These are phyloP conservation scores for Machimus rusticus DNA, from an alignment of 2,888 invertebrate genomes.

Conservation along the genomic window DNA sequence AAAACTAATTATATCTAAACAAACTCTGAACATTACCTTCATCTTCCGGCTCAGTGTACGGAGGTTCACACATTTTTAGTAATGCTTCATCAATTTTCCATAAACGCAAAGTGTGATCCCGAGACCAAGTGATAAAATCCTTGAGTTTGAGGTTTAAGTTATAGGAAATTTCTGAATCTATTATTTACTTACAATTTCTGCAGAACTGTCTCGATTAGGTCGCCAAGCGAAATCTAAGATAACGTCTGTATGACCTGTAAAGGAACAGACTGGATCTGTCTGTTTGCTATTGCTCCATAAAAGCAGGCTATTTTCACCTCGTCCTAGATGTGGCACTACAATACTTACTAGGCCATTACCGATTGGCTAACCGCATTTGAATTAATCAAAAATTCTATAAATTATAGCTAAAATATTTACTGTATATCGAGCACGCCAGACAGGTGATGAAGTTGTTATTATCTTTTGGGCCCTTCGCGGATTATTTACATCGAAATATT, in stretches of 20 bases:
- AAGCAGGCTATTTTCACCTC: conserved; percentile 84
- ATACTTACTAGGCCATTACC: conserved; percentile 91
- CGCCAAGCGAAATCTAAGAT: conserved; percentile 96
- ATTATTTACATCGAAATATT: conserved; percentile 91
- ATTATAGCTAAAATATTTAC: conserved; percentile 59
- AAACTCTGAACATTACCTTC: conserved; percentile 44
- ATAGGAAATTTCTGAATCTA: neutral
- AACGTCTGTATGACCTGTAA: conserved; percentile 94
- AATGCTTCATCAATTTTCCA: conserved; percentile 89
- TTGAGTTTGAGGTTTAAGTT: neutral
- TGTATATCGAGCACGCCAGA: conserved; percentile 92
- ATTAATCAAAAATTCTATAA: neutral
- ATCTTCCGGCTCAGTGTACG: conserved; percentile 63
- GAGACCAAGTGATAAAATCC: conserved; percentile 93
- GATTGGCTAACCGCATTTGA: conserved; percentile 72
- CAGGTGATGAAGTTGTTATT: conserved; percentile 81
- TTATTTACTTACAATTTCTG: conserved; percentile 55
- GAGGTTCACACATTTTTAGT: conserved; percentile 75
- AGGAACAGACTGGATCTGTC: conserved; percentile 83
- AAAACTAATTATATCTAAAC: neutral
- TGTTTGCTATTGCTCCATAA: conserved; percentile 78
- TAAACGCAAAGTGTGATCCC: conserved; percentile 89
- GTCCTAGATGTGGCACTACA: conserved; percentile 87
- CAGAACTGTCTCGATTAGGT: conserved; percentile 67
- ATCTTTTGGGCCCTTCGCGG: conserved; percentile 84